A percentile compares a stretch with the other conserved stretches of the same genome.
phyloP scores from a whole-genome alignment of 2,113 vertebrate genomes.

The Pluvianellus socialis region DNA sequence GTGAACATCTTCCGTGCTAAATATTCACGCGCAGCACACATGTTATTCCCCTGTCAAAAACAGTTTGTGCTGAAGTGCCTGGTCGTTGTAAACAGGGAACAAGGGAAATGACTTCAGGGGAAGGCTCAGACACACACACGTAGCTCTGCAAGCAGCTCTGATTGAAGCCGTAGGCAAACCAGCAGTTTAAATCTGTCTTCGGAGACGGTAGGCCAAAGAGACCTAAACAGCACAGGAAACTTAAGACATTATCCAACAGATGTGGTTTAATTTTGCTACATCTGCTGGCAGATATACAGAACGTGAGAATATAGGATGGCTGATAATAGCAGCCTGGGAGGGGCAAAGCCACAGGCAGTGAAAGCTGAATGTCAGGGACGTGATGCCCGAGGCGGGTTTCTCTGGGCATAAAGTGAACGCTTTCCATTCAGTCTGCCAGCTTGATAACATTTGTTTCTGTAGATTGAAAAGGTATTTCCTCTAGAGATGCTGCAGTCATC shows the following conservation, averaged over 20 bases:
- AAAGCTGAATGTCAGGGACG: constrained; percentile 38
- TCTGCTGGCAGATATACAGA: not conserved
- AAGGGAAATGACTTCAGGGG: not conserved
- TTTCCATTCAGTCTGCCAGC: not conserved
- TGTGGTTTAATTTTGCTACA: constrained; percentile 18
- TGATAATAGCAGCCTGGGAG: not conserved
- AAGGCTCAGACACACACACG: not conserved
- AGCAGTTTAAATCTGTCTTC: not conserved
- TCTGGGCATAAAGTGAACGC: not conserved
- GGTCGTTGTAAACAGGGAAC: constrained; percentile 34
- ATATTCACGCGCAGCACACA: not conserved
- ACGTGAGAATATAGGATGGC: not conserved
- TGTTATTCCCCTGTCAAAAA: constrained; percentile 27
- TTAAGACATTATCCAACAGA: constrained; percentile 34
- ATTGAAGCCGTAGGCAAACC: not conserved
- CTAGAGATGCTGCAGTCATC: not conserved
- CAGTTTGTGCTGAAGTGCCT: constrained; percentile 7
- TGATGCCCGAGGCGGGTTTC: not conserved
- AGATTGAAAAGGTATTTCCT: not conserved
- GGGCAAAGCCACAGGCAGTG: not conserved
- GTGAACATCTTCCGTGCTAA: constrained; percentile 23
- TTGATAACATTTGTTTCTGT: not conserved
- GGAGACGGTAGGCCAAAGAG: not conserved
- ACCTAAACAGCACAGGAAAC: not conserved
- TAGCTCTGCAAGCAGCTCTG: not conserved